Percentiles rank a stretch among this genome's conserved stretches.
Conservation (phyloP, 1,140 invertebrate species). For the Caenorhabditis tropicalis region DNA sequence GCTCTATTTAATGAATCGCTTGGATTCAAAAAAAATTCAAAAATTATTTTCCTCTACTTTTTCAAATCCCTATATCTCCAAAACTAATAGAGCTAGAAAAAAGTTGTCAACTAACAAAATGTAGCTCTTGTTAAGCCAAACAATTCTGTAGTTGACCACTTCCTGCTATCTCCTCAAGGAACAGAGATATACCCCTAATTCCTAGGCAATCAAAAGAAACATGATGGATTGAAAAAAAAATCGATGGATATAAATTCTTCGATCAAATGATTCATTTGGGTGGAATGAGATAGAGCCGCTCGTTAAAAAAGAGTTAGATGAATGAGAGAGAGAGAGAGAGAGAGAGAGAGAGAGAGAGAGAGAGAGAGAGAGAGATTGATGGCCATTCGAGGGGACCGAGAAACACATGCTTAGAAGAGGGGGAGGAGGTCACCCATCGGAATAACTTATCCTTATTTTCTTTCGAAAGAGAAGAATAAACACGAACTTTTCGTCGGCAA, state of each 20-base stretch:
- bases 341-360: background rate
- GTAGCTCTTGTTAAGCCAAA: no score
- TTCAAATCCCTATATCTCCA: no score
- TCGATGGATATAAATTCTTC: background rate
- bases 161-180: no score
- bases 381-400: background rate
- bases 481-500: background rate
- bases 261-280: conserved; percentile 29
- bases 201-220: no score
- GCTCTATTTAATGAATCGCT: no score
- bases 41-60: no score
- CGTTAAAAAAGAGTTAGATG: background rate
- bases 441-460: no score
- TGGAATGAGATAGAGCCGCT: background rate
- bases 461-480: background rate
- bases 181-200: no score
- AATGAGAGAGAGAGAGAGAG: background rate
- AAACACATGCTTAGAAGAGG: conserved; percentile 7
- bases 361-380: background rate
- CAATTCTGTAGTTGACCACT: no score
- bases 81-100: no score
- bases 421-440: background rate
- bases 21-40: background rate
- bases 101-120: no score
- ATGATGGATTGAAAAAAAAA: background rate